Conservation (phyloP, 2,113 vertebrate genomes). For the Hymenochirus boettgeri region DNA sequence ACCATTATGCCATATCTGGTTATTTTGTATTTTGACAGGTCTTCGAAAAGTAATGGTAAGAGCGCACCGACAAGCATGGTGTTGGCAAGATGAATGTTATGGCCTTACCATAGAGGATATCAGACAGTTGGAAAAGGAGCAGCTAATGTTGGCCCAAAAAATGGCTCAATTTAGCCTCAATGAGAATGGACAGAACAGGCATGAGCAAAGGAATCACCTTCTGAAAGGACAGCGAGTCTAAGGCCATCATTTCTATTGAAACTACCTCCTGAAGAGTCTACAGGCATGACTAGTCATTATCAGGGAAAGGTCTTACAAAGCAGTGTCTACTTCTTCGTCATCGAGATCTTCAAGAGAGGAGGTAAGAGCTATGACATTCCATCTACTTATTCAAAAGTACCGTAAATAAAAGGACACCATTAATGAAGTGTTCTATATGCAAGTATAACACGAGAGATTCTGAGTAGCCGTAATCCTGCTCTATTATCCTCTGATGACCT, state of each 20-base stretch:
- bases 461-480: no score
- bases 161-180: conserved; percentile 84
- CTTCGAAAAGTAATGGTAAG: conserved; percentile 93
- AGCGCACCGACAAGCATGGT: conserved; percentile 97
- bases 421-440: no score
- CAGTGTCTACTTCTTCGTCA: conserved; percentile 97
- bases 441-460: not conserved
- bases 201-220: conserved; percentile 48
- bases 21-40: conserved; percentile 56
- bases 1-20: no score
- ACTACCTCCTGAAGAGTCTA: conserved; percentile 66
- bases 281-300: conserved; percentile 58
- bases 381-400: no score
- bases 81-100: conserved; percentile 98
- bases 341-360: conserved; percentile 92
- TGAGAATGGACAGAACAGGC: conserved; percentile 61
- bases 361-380: conserved; percentile 83
- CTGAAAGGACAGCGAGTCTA: conserved; percentile 53
- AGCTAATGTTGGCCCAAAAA: conserved; percentile 85
- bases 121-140: conserved; percentile 90
- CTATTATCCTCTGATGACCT: no score
- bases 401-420: no score
- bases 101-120: conserved; percentile 96
- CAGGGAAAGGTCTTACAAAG: conserved; percentile 82
- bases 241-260: conserved; percentile 57